Conservation (phyloP, 2,797 vertebrate species). For the Acanthopagrus latus region DNA sequence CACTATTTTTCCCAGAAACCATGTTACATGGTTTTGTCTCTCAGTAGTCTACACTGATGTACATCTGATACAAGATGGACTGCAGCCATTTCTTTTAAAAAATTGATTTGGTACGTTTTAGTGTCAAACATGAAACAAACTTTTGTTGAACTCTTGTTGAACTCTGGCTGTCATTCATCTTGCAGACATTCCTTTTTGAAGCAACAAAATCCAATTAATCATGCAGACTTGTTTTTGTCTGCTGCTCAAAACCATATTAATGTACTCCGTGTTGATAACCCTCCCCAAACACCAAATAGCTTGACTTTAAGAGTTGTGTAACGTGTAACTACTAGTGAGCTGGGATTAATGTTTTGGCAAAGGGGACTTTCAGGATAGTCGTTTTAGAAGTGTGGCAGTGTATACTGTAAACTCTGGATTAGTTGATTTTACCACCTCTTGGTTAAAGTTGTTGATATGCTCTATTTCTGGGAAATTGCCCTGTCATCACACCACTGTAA, state of each 20-base stretch:
- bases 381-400: slow-evolving; percentile 1
- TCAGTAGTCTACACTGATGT: not conserved
- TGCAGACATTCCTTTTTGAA: not conserved
- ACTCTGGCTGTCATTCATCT: not conserved
- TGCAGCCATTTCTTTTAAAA: not conserved
- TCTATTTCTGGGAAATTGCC: not conserved
- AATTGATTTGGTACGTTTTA: not conserved
- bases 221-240: slow-evolving; percentile 2
- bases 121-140: not conserved
- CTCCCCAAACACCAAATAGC: not conserved
- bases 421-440: not conserved
- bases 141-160: too few relatives aligned
- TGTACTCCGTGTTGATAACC: not conserved
- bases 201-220: not conserved
- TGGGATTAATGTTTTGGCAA: slow-evolving; percentile 8
- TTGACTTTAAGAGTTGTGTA: slow-evolving; percentile 4
- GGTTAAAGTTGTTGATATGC: not conserved
- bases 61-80: not conserved
- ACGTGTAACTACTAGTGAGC: slow-evolving; percentile 10
- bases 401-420: slow-evolving; percentile 3
- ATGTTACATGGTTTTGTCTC: not conserved
- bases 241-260: not conserved
- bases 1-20: too few relatives aligned
- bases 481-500: not conserved
- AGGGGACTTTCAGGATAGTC: not conserved